These are phyloP conservation scores for Macroramphosus scolopax DNA, from an alignment of 2,797 vertebrate species.

Conservation along the genomic window DNA sequence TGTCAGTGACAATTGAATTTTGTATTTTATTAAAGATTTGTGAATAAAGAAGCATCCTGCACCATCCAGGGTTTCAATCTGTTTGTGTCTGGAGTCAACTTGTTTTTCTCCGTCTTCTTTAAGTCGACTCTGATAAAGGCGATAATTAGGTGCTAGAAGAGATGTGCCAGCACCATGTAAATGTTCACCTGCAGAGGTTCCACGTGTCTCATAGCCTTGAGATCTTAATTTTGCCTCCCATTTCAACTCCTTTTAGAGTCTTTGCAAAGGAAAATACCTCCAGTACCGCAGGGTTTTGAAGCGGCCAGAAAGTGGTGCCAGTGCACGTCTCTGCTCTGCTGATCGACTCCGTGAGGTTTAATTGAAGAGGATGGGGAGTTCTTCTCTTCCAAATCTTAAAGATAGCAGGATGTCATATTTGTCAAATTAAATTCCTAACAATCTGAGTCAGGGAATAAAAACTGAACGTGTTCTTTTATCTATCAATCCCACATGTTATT, in stretches of 20 bases:
- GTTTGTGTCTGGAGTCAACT: not conserved
- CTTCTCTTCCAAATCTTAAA: no score
- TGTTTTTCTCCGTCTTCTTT: not conserved
- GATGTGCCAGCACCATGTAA: not conserved
- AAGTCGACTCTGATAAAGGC: not conserved
- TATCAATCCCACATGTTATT: not conserved
- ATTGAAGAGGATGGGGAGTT: not conserved
- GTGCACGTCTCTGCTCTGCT: not conserved
- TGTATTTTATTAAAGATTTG: constrained; percentile 34
- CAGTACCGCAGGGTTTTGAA: not conserved
- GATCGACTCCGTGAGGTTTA: not conserved
- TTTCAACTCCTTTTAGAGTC: not conserved
- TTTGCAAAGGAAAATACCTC: no score
- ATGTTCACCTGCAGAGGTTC: not conserved
- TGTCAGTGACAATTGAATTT: constrained; percentile 3
- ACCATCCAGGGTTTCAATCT: not conserved
- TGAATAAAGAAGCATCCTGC: not conserved
- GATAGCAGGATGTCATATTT: no score
- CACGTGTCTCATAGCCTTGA: not conserved
- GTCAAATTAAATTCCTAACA: no score
- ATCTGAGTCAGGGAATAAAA: no score
- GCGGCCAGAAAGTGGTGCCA: not conserved
- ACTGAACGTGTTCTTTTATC: constrained; percentile 6
- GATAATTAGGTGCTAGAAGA: not conserved
- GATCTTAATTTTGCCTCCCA: no score